Conservation (phyloP, 2,888 invertebrate genomes). For the Nycteola revayana region DNA sequence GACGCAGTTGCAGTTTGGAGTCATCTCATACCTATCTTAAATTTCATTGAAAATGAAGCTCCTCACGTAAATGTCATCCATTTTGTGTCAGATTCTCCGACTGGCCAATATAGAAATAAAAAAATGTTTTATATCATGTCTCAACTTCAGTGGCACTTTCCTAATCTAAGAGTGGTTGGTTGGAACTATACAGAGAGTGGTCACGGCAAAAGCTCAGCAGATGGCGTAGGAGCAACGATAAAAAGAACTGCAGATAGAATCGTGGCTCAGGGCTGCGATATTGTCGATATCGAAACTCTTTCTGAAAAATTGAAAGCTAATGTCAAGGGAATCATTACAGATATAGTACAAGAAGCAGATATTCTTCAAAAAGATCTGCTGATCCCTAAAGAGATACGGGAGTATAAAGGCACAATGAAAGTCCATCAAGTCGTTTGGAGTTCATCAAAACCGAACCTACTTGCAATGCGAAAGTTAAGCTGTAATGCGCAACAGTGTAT, state of each 20-base stretch:
- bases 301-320: slow-evolving; percentile 2
- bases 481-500: background rate
- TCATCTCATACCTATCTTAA: slow-evolving; percentile 1
- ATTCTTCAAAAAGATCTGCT: slow-evolving; percentile 5
- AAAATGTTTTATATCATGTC: slow-evolving; percentile 6
- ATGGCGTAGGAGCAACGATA: slow-evolving; percentile 2
- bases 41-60: slow-evolving; percentile 4
- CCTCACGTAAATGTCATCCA: slow-evolving; percentile 1
- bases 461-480: slow-evolving; percentile 1
- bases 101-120: slow-evolving; percentile 7
- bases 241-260: slow-evolving; percentile 4
- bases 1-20: too few species aligned
- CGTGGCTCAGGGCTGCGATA: slow-evolving; percentile 1
- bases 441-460: background rate
- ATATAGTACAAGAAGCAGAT: slow-evolving; percentile 3
- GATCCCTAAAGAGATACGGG: slow-evolving; percentile 3
- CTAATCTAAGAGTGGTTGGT: slow-evolving; percentile 2
- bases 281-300: slow-evolving; percentile 1
- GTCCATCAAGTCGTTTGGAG: slow-evolving; percentile 4
- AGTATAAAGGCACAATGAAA: slow-evolving; percentile 4
- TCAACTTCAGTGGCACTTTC: slow-evolving; percentile 3
- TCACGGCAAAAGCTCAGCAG: slow-evolving; percentile 2
- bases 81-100: slow-evolving; percentile 5
- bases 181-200: slow-evolving; percentile 5
- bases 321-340: slow-evolving; percentile 1